Percentiles rank a stretch among this genome's conserved stretches.
Conservation (phyloP, 2,888 invertebrate genomes). For the Bellardia bayeri region DNA sequence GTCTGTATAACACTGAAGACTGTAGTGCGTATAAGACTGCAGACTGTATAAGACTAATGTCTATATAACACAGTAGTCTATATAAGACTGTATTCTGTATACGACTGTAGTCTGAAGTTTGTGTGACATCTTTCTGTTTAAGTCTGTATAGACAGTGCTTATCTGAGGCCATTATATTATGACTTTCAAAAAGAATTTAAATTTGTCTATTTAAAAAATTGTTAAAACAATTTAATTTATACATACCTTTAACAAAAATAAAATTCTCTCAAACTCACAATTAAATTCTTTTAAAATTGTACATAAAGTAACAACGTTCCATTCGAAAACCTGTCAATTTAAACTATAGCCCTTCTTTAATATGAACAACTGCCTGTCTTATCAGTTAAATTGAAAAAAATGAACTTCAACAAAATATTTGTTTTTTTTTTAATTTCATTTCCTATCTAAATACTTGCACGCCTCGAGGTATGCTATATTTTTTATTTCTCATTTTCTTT, state of each 20-base stretch:
- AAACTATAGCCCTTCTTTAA: background rate
- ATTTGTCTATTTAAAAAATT: background rate
- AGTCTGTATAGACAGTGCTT: too few species aligned
- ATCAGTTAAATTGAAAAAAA: conserved; percentile 1
- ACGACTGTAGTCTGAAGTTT: background rate
- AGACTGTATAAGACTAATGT: background rate
- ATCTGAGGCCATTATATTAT: too few species aligned
- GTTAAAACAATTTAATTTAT: background rate
- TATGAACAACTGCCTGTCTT: conserved; percentile 8
- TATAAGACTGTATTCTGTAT: background rate
- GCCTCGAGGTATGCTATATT: conserved; percentile 42
- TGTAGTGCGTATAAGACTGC: background rate
- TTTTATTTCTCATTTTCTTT: background rate
- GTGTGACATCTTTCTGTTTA: too few species aligned
- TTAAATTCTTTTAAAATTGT: background rate
- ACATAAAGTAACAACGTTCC: background rate
- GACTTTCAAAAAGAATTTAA: too few species aligned
- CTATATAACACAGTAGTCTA: background rate
- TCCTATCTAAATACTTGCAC: background rate
- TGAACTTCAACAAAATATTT: background rate
- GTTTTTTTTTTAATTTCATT: background rate
- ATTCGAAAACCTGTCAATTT: conserved; percentile 23
- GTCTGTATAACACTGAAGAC: background rate
- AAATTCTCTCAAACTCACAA: background rate
- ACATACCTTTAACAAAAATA: too few species aligned